phyloP scores from a whole-genome alignment of 2,797 vertebrate genomes.

The Sebastes melanostomus region DNA sequence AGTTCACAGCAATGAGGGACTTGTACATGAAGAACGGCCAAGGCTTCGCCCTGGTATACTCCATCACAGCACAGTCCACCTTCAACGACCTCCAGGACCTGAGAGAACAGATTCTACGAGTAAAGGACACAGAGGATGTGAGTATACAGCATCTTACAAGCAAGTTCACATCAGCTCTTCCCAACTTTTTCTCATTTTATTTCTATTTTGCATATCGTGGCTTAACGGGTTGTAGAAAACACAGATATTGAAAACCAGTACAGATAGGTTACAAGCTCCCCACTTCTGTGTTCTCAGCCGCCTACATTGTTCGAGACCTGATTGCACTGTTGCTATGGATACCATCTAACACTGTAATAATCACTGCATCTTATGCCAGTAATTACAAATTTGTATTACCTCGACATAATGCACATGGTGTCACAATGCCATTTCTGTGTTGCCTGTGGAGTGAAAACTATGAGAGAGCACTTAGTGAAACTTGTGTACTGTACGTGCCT shows the following conservation, averaged over 20 bases:
- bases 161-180: background rate
- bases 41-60: conserved; percentile 99
- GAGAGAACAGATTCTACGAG: conserved; percentile 98
- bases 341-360: conserved; percentile 42
- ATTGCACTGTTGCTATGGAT: conserved; percentile 55
- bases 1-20: conserved; percentile 99
- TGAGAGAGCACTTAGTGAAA: conserved; percentile 7
- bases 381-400: conserved; percentile 37
- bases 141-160: conserved; percentile 63
- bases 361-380: conserved; percentile 25
- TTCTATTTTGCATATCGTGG: background rate
- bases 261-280: conserved; percentile 12
- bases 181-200: background rate
- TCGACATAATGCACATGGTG: conserved; percentile 7
- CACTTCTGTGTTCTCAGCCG: conserved; percentile 29
- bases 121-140: conserved; percentile 99
- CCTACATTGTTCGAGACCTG: conserved; percentile 45
- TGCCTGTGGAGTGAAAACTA: conserved; percentile 9
- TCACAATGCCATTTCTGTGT: background rate
- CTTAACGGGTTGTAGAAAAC: background rate
- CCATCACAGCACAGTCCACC: conserved; percentile 99
- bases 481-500: background rate
- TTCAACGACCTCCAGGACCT: conserved; percentile 99
- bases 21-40: conserved; percentile 99
- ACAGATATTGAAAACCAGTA: background rate